Percentiles rank a stretch among this genome's conserved stretches.
These are phyloP conservation scores for Mythimna pallens DNA, from an alignment of 2,888 invertebrate species.

Conservation along the genomic window DNA sequence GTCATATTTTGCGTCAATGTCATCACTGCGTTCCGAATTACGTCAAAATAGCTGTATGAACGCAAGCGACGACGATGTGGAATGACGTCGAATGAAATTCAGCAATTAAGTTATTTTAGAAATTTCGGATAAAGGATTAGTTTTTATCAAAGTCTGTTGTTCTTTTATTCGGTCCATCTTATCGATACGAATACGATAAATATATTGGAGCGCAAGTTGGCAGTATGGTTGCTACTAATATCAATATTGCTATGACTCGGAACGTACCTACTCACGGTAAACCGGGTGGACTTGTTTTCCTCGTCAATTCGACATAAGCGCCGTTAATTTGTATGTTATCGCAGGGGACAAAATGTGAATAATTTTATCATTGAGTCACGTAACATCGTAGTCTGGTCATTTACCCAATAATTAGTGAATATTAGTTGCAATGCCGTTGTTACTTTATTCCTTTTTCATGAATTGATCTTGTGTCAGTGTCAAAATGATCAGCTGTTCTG, in stretches of 20 bases:
- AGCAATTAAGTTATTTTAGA: no score
- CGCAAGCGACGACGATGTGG: no score
- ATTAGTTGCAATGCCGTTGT: neutral
- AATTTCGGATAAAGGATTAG: no score
- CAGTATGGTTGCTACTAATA: no score
- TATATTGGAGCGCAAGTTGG: no score
- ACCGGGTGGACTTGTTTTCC: slow-evolving; percentile 10
- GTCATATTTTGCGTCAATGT: neutral
- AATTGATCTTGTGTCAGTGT: slow-evolving; percentile 38
- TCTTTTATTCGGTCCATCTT: no score
- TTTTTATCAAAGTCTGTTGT: no score
- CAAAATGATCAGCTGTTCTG: slow-evolving; percentile 61
- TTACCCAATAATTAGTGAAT: neutral
- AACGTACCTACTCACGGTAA: no score
- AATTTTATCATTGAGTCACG: slow-evolving; percentile 12
- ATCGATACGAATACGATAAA: no score
- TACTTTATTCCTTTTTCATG: neutral
- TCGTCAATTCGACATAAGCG: neutral
- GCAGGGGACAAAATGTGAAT: slow-evolving; percentile 37
- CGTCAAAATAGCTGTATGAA: no score
- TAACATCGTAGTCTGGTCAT: slow-evolving; percentile 18
- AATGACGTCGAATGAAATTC: no score
- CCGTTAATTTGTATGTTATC: slow-evolving; percentile 13
- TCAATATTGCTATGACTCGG: no score
- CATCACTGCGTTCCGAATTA: neutral